These are phyloP conservation scores for Alviniconcha strummeri DNA, from an alignment of 2,888 invertebrate species.

Conservation along the genomic window DNA sequence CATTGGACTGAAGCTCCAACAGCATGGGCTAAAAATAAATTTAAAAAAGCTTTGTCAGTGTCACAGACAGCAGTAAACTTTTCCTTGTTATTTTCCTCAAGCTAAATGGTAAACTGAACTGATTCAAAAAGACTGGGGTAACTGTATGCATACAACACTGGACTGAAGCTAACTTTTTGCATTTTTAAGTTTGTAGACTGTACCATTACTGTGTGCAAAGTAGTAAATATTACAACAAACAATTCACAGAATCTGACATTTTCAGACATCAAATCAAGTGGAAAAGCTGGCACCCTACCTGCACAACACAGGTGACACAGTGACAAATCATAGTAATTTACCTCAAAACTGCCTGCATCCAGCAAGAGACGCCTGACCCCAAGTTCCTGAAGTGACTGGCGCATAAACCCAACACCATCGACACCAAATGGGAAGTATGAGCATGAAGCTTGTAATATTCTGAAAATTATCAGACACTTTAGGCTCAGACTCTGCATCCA, in stretches of 20 bases:
- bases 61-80: not conserved
- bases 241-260: not conserved
- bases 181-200: no score
- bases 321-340: slow-evolving; percentile 3
- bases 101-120: no score
- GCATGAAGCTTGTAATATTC: slow-evolving; percentile 42
- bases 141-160: no score
- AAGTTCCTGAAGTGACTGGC: slow-evolving; percentile 40
- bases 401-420: slow-evolving; percentile 43
- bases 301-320: no score
- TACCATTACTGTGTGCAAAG: no score
- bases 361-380: slow-evolving; percentile 43
- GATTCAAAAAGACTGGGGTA: no score
- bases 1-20: no score
- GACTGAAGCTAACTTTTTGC: no score
- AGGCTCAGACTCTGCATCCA: not conserved
- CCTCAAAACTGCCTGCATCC: slow-evolving; percentile 41
- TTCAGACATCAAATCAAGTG: not conserved
- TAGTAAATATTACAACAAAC: not conserved
- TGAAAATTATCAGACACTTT: slow-evolving; percentile 18
- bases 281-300: no score
- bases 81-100: not conserved
- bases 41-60: no score
- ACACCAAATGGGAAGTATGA: slow-evolving; percentile 47
- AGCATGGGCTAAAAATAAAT: not conserved